These are phyloP conservation scores for Chiridota heheva DNA, from an alignment of 35 echinoderm and acorn worm genomes.

Conservation along the genomic window DNA sequence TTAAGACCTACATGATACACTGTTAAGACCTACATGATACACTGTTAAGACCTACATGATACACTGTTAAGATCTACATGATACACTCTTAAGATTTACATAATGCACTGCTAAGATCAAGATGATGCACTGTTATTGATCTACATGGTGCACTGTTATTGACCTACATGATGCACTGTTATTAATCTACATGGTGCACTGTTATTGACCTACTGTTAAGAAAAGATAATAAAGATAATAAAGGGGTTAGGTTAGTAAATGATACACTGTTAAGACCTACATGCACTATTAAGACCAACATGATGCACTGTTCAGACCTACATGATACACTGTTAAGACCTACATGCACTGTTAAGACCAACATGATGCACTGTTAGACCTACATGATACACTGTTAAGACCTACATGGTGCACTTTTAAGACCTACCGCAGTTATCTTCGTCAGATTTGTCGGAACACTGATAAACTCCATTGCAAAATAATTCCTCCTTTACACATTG, in stretches of 20 bases:
- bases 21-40: no score
- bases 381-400: not conserved
- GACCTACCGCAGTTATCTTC: conserved; percentile 44
- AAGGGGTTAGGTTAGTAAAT: no score
- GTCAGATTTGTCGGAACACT: conserved; percentile 51
- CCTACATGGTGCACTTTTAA: not conserved
- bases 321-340: not conserved
- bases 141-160: no score
- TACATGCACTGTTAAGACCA: not conserved
- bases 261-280: not conserved
- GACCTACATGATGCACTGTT: no score
- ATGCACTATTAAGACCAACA: not conserved
- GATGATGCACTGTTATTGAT: no score
- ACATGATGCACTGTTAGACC: not conserved
- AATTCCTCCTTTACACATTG: conserved; percentile 61
- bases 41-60: no score
- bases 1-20: no score
- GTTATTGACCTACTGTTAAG: no score
- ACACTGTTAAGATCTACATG: not conserved
- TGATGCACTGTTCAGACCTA: not conserved
- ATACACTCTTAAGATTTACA: not conserved
- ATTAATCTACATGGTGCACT: no score
- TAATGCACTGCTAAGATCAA: no score
- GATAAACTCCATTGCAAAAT: conserved; percentile 52
- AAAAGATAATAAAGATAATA: no score